Evolutionary conservation across 2,113 vertebrate genomes (phyloP).

Genomic region (Genyomyrus donnyi): DNA sequence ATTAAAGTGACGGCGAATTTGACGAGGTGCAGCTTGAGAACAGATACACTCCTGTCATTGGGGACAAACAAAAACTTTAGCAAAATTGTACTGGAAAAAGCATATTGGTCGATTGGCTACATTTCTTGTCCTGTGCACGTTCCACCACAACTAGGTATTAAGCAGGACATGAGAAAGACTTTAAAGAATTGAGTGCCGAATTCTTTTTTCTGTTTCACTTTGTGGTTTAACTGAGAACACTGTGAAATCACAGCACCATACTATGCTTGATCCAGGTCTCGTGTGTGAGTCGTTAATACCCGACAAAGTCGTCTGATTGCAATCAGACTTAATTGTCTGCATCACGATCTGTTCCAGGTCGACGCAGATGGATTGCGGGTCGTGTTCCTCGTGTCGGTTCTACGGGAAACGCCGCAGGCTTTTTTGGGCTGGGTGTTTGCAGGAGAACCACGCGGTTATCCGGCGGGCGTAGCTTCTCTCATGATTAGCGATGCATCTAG

Average conservation of each 20-base stretch:
- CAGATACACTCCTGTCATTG: neutral
- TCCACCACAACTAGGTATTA: neutral
- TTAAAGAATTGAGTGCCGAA: neutral
- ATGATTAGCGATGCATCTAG: neutral
- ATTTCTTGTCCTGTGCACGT: neutral
- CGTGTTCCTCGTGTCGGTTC: neutral
- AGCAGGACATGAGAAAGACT: neutral
- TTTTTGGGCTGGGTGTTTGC: neutral
- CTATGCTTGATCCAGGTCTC: slow-evolving; percentile 1
- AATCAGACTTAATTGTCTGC: slow-evolving; percentile 12
- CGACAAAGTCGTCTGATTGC: slow-evolving; percentile 15
- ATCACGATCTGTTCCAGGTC: slow-evolving; percentile 7
- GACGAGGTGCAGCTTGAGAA: neutral
- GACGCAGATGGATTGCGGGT: neutral
- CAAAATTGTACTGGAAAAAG: neutral
- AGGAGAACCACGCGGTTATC: neutral
- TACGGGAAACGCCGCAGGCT: neutral
- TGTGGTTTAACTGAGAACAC: slow-evolving; percentile 4
- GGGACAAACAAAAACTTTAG: neutral
- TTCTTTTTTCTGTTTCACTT: neutral
- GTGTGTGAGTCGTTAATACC: neutral
- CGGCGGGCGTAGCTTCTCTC: neutral
- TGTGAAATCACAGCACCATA: neutral
- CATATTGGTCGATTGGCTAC: neutral
- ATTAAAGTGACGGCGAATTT: neutral